phyloP scores from a whole-genome alignment of 2,113 vertebrate species.

The Pteruthius melanotis region DNA sequence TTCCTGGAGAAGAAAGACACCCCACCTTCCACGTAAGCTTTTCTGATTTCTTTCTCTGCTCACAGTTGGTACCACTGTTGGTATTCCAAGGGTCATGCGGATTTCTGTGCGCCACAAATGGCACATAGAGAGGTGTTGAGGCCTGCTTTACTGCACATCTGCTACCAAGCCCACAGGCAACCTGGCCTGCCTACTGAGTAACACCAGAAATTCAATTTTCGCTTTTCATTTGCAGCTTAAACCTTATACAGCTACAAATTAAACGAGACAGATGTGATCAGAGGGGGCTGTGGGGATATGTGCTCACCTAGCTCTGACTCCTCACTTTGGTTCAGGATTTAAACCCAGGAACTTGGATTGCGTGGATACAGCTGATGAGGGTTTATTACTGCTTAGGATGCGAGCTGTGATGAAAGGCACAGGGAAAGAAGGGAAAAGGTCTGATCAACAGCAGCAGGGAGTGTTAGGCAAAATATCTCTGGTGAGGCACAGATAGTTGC shows the following conservation, averaged over 20 bases:
- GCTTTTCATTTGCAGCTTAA: background rate
- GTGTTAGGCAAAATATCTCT: background rate
- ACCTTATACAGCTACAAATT: background rate
- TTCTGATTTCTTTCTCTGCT: background rate
- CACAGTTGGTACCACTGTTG: background rate
- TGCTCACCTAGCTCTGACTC: background rate
- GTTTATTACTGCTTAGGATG: background rate
- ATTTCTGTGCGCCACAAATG: background rate
- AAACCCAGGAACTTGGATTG: background rate
- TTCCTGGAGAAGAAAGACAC: background rate
- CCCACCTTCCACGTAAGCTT: background rate
- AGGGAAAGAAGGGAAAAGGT: background rate
- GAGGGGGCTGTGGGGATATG: fast-evolving
- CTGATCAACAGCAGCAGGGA: background rate
- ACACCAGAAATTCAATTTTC: slow-evolving; percentile 13
- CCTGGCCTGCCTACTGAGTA: background rate
- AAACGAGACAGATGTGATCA: background rate
- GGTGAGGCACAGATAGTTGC: background rate
- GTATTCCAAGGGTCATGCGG: background rate
- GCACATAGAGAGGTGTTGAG: background rate
- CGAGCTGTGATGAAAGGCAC: background rate
- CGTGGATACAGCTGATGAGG: background rate
- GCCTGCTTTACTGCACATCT: background rate
- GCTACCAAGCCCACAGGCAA: background rate
- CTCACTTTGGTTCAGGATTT: background rate